A percentile compares a stretch with the other conserved stretches of the same genome.
Conservation (phyloP, 1,140 invertebrate species). For the Leptinotarsa defecta region DNA sequence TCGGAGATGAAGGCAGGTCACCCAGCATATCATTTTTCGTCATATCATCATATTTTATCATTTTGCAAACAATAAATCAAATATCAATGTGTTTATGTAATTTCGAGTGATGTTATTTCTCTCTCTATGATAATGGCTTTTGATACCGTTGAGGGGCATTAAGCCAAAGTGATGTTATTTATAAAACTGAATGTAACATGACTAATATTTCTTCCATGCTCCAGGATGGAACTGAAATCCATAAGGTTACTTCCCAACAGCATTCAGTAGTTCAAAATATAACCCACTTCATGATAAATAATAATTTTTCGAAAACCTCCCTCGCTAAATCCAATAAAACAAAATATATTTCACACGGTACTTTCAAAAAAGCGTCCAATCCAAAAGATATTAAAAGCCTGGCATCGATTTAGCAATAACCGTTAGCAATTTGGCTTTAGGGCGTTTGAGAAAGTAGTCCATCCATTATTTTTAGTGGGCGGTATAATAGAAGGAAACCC, state of each 20-base stretch:
- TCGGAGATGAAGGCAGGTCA: too few relatives aligned
- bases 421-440: constrained; percentile 29
- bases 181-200: too few relatives aligned
- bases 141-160: too few relatives aligned
- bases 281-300: neutral
- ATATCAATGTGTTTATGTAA: too few relatives aligned
- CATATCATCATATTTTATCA: too few relatives aligned
- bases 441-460: constrained; percentile 24
- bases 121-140: too few relatives aligned
- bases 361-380: constrained; percentile 23
- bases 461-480: constrained; percentile 30
- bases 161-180: too few relatives aligned
- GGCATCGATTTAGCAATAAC: constrained; percentile 30
- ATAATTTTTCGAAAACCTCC: neutral
- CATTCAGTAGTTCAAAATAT: neutral
- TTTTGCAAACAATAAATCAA: too few relatives aligned
- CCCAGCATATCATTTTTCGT: too few relatives aligned
- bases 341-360: constrained; percentile 25
- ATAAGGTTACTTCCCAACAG: neutral
- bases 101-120: too few relatives aligned
- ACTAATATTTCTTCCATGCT: too few relatives aligned
- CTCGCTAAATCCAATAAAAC: constrained; percentile 7
- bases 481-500: constrained; percentile 17
- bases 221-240: neutral
- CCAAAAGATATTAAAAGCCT: constrained; percentile 31